These are phyloP conservation scores for Venturia canescens DNA, from an alignment of 1,140 invertebrate genomes.

Conservation along the genomic window DNA sequence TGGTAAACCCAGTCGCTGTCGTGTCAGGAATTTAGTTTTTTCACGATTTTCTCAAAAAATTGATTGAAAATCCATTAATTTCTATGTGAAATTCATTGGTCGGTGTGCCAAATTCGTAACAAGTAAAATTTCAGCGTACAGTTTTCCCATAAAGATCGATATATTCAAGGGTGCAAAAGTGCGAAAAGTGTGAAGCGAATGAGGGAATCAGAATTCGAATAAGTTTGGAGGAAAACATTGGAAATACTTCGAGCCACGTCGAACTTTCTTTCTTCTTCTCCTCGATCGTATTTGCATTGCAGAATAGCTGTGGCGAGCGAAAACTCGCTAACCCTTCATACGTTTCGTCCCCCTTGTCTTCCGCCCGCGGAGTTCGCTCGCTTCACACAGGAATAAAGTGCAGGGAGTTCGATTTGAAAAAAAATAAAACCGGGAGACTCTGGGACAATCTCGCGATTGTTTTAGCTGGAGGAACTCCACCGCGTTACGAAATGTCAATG, in stretches of 20 bases:
- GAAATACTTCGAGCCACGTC: constrained; percentile 9
- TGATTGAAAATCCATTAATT: not conserved
- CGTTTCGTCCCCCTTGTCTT: constrained; percentile 5
- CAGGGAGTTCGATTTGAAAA: not conserved
- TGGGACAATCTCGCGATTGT: not conserved
- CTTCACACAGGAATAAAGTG: constrained; percentile 2
- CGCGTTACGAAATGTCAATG: too few species aligned
- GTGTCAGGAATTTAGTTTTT: too few species aligned
- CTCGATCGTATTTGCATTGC: not conserved
- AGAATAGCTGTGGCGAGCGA: constrained; percentile 9
- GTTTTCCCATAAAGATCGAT: not conserved
- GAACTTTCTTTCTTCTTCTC: not conserved
- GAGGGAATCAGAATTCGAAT: not conserved
- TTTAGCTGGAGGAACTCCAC: not conserved
- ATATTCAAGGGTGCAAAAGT: not conserved
- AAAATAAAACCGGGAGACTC: constrained; percentile 7
- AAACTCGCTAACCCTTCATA: not conserved
- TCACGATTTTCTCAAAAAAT: too few species aligned
- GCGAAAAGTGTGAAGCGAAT: not conserved
- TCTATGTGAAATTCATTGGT: not conserved
- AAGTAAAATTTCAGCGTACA: not conserved
- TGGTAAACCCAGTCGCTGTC: too few species aligned
- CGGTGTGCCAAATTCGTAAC: not conserved
- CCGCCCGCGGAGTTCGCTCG: constrained; percentile 15
- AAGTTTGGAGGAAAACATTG: constrained; percentile 14